Evolutionary conservation across 2,113 vertebrate species (phyloP).

Genomic region (Apteryx owenii): DNA sequence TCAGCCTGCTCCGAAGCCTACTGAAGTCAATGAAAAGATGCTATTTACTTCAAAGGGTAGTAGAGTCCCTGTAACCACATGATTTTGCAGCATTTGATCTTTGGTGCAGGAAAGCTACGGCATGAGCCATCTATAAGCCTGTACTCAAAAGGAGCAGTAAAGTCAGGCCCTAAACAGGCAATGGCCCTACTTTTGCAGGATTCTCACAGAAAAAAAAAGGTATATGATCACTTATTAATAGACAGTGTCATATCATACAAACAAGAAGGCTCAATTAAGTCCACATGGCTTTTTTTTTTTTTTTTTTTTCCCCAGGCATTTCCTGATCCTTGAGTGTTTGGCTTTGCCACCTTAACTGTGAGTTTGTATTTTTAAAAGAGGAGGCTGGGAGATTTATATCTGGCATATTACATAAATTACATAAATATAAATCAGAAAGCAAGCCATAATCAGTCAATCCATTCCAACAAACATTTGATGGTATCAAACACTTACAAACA

Average conservation of each 20-base stretch:
- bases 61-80: background rate
- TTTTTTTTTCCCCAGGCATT: background rate
- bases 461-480: background rate
- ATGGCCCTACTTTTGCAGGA: background rate
- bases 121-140: background rate
- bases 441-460: background rate
- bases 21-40: background rate
- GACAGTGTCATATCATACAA: background rate
- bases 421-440: background rate
- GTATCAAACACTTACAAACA: background rate
- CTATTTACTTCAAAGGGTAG: background rate
- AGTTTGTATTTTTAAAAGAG: background rate
- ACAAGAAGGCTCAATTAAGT: background rate
- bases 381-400: too few relatives aligned
- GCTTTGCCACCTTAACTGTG: background rate
- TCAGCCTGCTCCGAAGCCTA: background rate
- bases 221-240: background rate
- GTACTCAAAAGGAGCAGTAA: background rate
- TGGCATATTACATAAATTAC: too few relatives aligned
- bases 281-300: background rate
- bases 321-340: background rate
- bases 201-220: background rate
- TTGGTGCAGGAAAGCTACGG: background rate
- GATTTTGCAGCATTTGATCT: background rate
- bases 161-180: background rate